Base-by-base conservation (phyloP, 2,113 vertebrate species). In the Trogon surrucura region DNA sequence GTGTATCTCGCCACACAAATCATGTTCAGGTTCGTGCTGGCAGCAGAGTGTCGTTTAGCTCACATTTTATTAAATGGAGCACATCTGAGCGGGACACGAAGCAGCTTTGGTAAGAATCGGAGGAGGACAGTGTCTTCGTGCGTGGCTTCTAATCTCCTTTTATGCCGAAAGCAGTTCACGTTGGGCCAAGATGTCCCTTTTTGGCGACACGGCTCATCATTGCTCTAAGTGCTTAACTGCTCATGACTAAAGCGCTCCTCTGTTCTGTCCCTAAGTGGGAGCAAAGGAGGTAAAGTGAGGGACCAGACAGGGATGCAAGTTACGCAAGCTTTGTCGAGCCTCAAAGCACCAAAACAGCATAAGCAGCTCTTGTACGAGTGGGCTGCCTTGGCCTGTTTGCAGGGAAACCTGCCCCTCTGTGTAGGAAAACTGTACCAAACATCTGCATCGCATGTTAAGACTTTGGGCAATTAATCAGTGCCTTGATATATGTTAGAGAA, bases 401-500 rank as follows among this genome's bases (percentile, higher is more conserved):
- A 13, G 1, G 64, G 47, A 44, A 23, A 17, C 16, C 6, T 30
- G 27, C 5, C 8, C 18, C 13, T 29, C 18, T 11, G 1, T 14
- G 47, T 9, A 10, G 3, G 34, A 38, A 79, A 60, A 9, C 8
- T 2, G 0, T 10, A 27, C 16, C 11, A 25, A 41, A 38, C 1
- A 2, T 16, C 44, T 67, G 53, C 20, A 5, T 11, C 1, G 0
- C 3, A 1, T 4, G 5, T 27, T 30, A 16, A n/a, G 45, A 20
- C 7, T 38, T 30, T 26, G 51, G 32, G 80, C 18, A 22, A 2
- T 9, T 14, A 10, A 2, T 5, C 3, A 0, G 10, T 18, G 57
- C 25, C 67, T 16, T 30, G 19, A 8, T 36, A 11, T 4, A 2
- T 14, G 7, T 38, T 21, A 22, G n/a, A 53, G 10, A 13, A 25